Conservation (phyloP, 2,113 vertebrate genomes). For the Verasper variegatus region DNA sequence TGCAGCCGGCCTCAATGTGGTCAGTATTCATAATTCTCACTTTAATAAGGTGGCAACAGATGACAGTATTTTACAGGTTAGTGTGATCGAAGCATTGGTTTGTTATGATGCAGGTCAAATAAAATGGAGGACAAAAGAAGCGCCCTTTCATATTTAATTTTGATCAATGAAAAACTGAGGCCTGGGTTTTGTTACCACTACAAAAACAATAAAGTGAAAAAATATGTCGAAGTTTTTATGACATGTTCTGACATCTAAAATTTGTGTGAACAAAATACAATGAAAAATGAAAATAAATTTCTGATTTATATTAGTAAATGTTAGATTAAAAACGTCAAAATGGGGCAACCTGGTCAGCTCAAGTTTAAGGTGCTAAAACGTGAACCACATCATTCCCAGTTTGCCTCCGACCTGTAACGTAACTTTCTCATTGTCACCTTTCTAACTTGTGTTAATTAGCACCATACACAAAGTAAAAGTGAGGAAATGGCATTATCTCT, state of each 20-base stretch:
- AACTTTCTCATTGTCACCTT: not conserved
- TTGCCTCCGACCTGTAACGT: not conserved
- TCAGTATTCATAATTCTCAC: conserved; percentile 30
- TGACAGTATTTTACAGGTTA: conserved; percentile 30
- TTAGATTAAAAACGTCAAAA: not conserved
- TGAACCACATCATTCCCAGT: not conserved
- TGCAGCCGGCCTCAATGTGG: not conserved
- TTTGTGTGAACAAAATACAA: no score
- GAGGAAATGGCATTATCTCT: no score
- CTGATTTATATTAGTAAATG: not conserved
- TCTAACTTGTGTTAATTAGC: no score
- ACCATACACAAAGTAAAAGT: no score
- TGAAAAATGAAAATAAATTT: not conserved
- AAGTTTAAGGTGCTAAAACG: not conserved
- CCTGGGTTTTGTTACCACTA: not conserved
- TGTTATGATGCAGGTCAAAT: conserved; percentile 12
- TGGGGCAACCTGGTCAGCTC: not conserved
- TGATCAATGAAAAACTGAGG: not conserved
- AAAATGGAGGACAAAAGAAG: conserved; percentile 20
- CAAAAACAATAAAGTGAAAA: no score
- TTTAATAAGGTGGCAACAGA: conserved; percentile 27
- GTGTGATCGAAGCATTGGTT: not conserved
- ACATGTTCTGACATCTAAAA: no score
- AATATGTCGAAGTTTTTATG: not conserved
- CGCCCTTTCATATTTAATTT: not conserved